Evolutionary conservation across 2,797 vertebrate genomes (phyloP).

Genomic region (Dromococcyx pavoninus): DNA sequence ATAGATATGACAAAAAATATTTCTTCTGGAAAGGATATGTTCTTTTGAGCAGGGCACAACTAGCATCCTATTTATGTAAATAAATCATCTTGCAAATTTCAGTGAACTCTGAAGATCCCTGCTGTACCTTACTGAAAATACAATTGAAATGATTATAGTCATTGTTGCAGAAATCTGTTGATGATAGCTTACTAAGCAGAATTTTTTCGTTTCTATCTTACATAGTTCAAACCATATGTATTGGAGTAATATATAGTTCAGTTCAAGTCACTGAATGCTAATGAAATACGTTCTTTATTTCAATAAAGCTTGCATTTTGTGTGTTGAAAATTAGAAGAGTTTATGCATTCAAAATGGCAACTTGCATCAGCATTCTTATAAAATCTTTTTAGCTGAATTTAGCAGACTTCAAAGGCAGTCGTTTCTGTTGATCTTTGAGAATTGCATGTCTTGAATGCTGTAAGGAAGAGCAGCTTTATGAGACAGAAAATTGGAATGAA

Average conservation of each 20-base stretch:
- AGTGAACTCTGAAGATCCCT: background rate
- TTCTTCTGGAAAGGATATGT: background rate
- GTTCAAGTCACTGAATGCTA: background rate
- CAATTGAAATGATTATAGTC: background rate
- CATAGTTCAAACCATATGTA: background rate
- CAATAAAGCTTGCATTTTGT: background rate
- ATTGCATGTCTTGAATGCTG: background rate
- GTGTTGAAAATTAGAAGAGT: background rate
- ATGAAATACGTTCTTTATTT: background rate
- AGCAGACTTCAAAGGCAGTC: background rate
- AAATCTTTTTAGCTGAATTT: background rate
- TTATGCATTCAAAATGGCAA: background rate
- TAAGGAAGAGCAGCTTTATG: background rate
- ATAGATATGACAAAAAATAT: background rate
- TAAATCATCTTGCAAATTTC: background rate
- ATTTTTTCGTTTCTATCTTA: background rate
- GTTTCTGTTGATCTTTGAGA: background rate
- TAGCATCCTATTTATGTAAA: background rate
- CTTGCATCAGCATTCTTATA: slow-evolving; percentile 11
- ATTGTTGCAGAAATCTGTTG: background rate
- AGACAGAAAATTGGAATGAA: background rate
- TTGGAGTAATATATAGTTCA: background rate
- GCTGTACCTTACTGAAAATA: background rate
- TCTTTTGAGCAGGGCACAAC: background rate
- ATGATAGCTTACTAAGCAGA: background rate